A percentile compares a stretch with the other conserved stretches of the same genome.
phyloP scores from a whole-genome alignment of 2,797 vertebrate species.

The Taeniopygia guttata region DNA sequence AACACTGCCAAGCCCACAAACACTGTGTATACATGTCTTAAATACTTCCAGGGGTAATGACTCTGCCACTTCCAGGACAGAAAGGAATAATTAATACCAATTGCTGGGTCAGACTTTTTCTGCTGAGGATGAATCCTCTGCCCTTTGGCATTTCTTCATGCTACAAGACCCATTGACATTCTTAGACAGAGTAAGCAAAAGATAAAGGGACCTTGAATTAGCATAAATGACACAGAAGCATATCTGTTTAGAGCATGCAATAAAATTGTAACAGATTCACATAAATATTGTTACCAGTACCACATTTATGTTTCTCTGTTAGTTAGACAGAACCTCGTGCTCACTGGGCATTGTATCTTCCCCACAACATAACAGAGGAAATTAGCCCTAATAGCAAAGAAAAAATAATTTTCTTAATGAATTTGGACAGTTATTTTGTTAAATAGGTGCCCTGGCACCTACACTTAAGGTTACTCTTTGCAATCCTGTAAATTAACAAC shows the following conservation, averaged over 20 bases:
- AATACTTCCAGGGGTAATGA: background rate
- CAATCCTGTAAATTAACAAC: background rate
- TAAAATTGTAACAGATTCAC: background rate
- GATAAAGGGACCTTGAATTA: background rate
- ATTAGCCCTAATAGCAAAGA: background rate
- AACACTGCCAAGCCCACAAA: background rate
- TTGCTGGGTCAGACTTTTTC: background rate
- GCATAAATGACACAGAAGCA: background rate
- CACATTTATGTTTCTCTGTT: background rate
- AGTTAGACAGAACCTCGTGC: background rate
- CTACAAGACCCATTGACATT: background rate
- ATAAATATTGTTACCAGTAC: background rate
- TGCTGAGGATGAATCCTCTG: background rate
- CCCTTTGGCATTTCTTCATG: background rate
- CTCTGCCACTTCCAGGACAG: background rate
- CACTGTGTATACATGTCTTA: rapidly evolving
- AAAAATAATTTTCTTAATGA: background rate
- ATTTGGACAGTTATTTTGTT: background rate
- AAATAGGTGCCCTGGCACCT: background rate
- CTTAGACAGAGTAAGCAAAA: background rate
- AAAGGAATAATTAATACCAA: background rate
- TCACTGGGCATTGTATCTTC: background rate
- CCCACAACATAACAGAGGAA: background rate
- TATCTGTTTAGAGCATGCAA: rapidly evolving
- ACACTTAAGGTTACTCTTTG: background rate